phyloP scores from a whole-genome alignment of 2,113 vertebrate species.

The Muscicapa adusta region DNA sequence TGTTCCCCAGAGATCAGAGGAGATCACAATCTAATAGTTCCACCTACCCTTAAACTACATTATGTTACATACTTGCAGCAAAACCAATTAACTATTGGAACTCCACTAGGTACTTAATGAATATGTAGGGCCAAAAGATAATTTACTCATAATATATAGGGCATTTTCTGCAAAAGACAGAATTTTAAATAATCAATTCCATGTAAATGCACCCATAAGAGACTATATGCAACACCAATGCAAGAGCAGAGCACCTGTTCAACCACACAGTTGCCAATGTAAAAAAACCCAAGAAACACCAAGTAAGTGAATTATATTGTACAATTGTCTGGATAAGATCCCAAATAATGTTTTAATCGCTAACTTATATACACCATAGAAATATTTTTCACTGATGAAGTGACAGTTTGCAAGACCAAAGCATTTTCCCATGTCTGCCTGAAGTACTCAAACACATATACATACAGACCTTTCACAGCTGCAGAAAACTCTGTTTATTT shows the following conservation, averaged over 20 bases:
- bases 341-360: background rate
- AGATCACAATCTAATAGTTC: background rate
- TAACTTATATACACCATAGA: rapidly evolving
- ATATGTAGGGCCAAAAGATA: background rate
- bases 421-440: background rate
- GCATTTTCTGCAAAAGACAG: background rate
- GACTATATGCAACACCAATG: background rate
- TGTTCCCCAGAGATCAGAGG: background rate
- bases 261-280: background rate
- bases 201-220: background rate
- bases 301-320: background rate
- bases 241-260: background rate
- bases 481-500: background rate
- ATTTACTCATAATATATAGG: background rate
- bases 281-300: background rate
- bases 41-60: background rate
- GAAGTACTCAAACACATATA: background rate
- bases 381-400: background rate
- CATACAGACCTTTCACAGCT: background rate
- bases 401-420: background rate
- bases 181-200: conserved; percentile 3
- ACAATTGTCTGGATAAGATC: background rate
- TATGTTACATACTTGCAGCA: background rate
- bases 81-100: background rate
- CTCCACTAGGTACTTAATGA: background rate